Evolutionary conservation across 2,113 vertebrate species (phyloP), one percentile per base, ranked within the genome.

Genomic region (Ondatra zibethicus): DNA sequence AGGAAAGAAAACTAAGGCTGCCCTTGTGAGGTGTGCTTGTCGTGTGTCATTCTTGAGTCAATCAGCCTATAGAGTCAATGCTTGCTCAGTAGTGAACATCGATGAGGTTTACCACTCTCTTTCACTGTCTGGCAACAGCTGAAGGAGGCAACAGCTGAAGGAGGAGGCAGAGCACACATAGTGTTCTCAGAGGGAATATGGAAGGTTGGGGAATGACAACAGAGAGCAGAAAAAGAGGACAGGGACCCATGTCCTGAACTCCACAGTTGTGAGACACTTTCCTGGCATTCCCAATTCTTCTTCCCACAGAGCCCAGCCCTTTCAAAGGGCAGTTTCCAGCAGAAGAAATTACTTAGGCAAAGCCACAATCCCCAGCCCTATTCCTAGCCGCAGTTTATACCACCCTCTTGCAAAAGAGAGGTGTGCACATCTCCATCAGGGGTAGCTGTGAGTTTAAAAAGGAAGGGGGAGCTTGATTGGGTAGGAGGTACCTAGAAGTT

Each of bases 391-490:
- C 81, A 52, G 45, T n/a, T 25, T 89, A 47, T 78, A 33, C 16
- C 82, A 94, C 65, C 63, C 86, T 58, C 93, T 75, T n/a, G 65
- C 94, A 58, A 81, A 65, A 91, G 80, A 61, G 50, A 93, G 45
- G 11, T 47, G 16, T 17, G 63, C 31, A 63, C 31, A 78, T 29
- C 88, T 68, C 36, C 73, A 84, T 45, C 45, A 36, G 17, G 52
- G 45, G 21, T 84, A 25, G 55, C 47, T 45, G 2, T 42, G 63
- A 55, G 77, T 80, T 36, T 75, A 66, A 61, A 45, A 14, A 52
- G 31, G 33, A 7, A n/a, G 7, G 47, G 25, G 39, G 14, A 45
- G 5, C 14, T 61, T 66, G 17, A 21, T 50, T 50, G 39, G 31
- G 21, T 55, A 90, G 33, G 2, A 88, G 7, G 29, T 63, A 82